A percentile compares a stretch with the other conserved stretches of the same genome.
These are phyloP conservation scores for Tenthredo livida DNA, from an alignment of 2,888 invertebrate genomes.

Conservation along the genomic window DNA sequence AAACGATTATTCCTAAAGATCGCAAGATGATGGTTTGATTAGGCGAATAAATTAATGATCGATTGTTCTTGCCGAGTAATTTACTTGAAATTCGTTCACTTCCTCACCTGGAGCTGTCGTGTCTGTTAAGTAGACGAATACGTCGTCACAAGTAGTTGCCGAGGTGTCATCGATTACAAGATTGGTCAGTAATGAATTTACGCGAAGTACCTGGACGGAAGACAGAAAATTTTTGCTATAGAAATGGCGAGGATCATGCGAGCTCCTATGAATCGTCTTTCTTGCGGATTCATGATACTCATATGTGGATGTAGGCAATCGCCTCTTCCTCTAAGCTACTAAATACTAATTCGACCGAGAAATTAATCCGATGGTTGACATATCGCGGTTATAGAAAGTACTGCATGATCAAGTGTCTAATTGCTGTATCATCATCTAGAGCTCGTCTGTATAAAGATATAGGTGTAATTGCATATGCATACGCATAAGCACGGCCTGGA, in stretches of 20 bases:
- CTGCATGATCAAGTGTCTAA: not conserved
- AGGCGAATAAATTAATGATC: not conserved
- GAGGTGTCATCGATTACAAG: conserved; percentile 88
- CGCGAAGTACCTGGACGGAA: conserved; percentile 81
- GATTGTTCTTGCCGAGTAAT: not conserved
- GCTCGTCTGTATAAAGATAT: not conserved
- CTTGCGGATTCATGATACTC: not conserved
- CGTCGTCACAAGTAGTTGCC: conserved; percentile 86
- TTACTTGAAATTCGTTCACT: not conserved
- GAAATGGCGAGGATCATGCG: not conserved
- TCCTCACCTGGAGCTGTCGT: conserved; percentile 88
- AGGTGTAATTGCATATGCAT: not conserved
- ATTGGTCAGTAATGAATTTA: conserved; percentile 89
- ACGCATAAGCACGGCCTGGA: not conserved
- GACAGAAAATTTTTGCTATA: conserved; percentile 28
- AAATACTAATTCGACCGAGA: not conserved
- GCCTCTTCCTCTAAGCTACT: not conserved
- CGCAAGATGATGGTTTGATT: not conserved
- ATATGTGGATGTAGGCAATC: not conserved
- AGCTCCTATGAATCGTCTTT: not conserved
- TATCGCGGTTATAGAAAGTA: not conserved
- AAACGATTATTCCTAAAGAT: conserved; percentile 79
- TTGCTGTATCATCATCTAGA: not conserved
- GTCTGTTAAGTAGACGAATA: conserved; percentile 90
- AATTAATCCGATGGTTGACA: not conserved